These are phyloP conservation scores for Apis dorsata DNA, from an alignment of 1,140 invertebrate species.

Conservation along the genomic window DNA sequence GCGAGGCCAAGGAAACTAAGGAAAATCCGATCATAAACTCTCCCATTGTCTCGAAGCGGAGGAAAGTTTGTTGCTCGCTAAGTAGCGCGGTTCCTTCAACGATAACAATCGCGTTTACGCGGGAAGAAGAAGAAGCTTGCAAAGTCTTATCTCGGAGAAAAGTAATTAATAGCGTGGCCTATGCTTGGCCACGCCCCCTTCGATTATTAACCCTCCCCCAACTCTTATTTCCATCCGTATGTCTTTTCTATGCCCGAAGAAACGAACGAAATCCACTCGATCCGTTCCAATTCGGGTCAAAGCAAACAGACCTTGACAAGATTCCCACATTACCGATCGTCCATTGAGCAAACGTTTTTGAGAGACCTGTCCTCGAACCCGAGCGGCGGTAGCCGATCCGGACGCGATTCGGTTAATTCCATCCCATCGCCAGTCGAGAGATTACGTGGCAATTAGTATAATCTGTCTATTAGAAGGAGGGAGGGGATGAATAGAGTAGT, in stretches of 20 bases:
- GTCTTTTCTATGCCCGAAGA: no score
- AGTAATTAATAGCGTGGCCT: no score
- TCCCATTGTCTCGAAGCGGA: neutral
- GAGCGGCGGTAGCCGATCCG: neutral
- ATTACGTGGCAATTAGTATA: constrained; percentile 65
- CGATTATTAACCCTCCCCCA: no score
- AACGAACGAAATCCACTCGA: neutral
- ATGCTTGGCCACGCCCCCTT: no score
- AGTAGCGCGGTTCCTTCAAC: no score
- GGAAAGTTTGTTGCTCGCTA: neutral
- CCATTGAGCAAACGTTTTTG: neutral
- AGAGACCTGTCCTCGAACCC: neutral
- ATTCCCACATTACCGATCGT: neutral
- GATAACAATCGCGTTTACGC: neutral
- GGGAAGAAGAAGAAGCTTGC: no score
- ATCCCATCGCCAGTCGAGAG: constrained; percentile 34
- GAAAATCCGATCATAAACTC: neutral
- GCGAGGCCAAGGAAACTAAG: no score
- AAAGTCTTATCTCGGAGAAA: neutral
- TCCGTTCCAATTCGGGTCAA: neutral
- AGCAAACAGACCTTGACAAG: neutral
- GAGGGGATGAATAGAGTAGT: constrained; percentile 37
- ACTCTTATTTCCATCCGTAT: neutral
- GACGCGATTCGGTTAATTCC: constrained; percentile 56
- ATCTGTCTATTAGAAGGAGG: constrained; percentile 55